These are phyloP conservation scores for Diadophis punctatus DNA, from an alignment of 2,113 vertebrate genomes.

Conservation along the genomic window DNA sequence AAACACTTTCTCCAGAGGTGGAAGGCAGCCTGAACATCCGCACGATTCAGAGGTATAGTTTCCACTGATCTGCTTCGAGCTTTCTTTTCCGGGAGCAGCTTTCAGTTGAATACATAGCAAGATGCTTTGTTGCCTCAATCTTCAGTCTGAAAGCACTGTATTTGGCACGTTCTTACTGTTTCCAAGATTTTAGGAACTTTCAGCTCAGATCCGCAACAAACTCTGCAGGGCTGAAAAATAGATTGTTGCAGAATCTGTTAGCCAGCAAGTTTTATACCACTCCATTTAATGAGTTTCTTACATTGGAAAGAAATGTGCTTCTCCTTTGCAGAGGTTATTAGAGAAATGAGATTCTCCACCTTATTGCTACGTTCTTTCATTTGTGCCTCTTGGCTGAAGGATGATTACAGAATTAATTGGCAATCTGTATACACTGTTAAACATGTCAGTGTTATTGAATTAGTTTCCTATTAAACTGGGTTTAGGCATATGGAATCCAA, in stretches of 20 bases:
- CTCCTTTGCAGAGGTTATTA: not conserved
- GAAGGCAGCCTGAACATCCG: slow-evolving; percentile 82
- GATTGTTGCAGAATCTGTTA: not conserved
- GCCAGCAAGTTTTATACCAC: not conserved
- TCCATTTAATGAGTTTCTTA: not conserved
- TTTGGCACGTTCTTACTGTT: not conserved
- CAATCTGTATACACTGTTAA: not conserved
- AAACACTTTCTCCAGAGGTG: slow-evolving; percentile 78
- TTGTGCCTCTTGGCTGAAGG: not conserved
- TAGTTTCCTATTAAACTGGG: not conserved
- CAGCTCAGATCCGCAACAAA: not conserved
- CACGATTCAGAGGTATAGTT: slow-evolving; percentile 80
- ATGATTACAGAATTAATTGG: not conserved
- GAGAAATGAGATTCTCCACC: not conserved
- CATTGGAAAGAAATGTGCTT: not conserved
- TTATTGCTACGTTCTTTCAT: not conserved
- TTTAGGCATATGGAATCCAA: not conserved
- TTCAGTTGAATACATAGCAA: not conserved
- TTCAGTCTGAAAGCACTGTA: not conserved
- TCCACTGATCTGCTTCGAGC: not conserved
- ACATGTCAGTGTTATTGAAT: not conserved
- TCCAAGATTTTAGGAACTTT: not conserved
- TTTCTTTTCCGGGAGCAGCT: not conserved
- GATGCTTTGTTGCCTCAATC: not conserved
- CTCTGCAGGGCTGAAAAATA: not conserved